Evolutionary conservation across 1,140 invertebrate genomes (phyloP).

Genomic region (Planococcus citri): DNA sequence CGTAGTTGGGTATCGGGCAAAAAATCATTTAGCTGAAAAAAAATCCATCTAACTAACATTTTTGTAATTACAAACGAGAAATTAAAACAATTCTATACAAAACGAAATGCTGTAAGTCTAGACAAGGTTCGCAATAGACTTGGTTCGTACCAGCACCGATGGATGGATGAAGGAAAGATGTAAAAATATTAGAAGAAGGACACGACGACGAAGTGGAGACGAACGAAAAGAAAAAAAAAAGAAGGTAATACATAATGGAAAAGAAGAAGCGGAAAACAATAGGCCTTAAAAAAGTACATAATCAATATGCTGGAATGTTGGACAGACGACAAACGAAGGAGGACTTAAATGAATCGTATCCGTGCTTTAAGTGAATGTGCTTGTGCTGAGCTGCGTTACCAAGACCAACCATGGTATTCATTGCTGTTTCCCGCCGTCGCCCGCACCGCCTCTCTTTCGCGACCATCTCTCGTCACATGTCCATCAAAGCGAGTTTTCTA

Average conservation of each 20-base stretch:
- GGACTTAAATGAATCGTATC: slow-evolving; percentile 6
- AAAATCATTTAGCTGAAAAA: no score
- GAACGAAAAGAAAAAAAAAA: neutral
- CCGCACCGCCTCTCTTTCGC: neutral
- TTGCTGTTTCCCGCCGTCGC: neutral
- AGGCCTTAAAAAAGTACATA: slow-evolving; percentile 7
- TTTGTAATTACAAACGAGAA: slow-evolving; percentile 4
- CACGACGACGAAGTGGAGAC: neutral
- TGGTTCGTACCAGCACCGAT: neutral
- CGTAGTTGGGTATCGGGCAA: no score
- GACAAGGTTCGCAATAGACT: neutral
- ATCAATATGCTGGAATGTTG: slow-evolving; percentile 3
- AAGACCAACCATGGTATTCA: no score
- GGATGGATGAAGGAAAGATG: neutral
- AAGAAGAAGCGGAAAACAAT: slow-evolving; percentile 6
- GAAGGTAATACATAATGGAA: slow-evolving; percentile 3
- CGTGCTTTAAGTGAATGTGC: slow-evolving; percentile 5
- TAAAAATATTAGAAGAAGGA: slow-evolving; percentile 4
- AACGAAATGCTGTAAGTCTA: neutral
- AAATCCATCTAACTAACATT: neutral
- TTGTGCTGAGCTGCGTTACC: no score
- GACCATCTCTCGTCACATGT: slow-evolving; percentile 1
- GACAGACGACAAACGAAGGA: slow-evolving; percentile 5
- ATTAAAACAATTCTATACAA: neutral
- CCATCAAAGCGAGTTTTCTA: slow-evolving; percentile 6